Evolutionary conservation across 2,888 invertebrate species (phyloP), one percentile per base, ranked within the genome.

Genomic region (Frankliniella fusca): DNA sequence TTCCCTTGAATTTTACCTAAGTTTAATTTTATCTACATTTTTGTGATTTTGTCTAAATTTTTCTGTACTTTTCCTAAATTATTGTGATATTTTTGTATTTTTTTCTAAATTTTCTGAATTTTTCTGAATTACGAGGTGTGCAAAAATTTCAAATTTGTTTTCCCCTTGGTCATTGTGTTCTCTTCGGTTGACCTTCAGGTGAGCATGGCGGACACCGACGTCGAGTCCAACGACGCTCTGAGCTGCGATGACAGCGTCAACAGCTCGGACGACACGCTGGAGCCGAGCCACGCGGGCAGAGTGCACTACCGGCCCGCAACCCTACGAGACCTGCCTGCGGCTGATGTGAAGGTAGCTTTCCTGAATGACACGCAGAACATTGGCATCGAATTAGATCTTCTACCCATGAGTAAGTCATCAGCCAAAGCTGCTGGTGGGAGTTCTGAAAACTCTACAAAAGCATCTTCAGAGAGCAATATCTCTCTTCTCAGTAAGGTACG

Each of bases 201-300:
- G 20, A 86, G 83, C n/a, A 48, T 81, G 5, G 49, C 23, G 38
- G 86, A 85, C 0, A 83, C 48, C 81, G 82, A 82, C 23, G 85
- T 86, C 38, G 86, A 86, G 7, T 76, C 70, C 27, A 76, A 76
- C 27, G 85, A 76, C 83, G 85, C 15, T 85, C 83, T 81, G 83
- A 49, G 79, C 61, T 48, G 20, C 80, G 23, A 80, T 12, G 80
- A 50, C 23, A 80, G 23, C 65, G 18, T 80, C 11, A 27, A 81
- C 23, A 5, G 48, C 80, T 27, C 70, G 9, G 70, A 76, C 70
- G 70, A 76, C 70, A 76, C 70, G 10, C 70, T 76, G 23, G 70
- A 76, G 70, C 70, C 70, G 23, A n/a, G 70, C 5, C 27, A 12
- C 11, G 12, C n/a, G 23, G 23, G 27, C 23, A n/a, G 70, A 3